These are phyloP conservation scores for Selenia dentaria DNA, from an alignment of 2,888 invertebrate species.

Conservation along the genomic window DNA sequence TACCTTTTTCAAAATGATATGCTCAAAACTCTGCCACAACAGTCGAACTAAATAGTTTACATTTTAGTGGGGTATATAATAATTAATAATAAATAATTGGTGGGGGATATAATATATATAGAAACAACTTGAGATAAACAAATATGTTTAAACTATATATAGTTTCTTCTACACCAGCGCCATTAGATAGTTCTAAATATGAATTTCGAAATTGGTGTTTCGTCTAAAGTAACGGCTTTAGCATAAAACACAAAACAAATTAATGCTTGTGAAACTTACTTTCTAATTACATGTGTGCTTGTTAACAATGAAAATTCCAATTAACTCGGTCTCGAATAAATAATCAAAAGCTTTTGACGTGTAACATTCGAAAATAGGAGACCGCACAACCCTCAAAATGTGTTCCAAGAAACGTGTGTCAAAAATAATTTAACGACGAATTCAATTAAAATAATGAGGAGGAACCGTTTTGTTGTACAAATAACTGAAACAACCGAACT, in stretches of 20 bases:
- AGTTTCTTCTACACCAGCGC: too few species aligned
- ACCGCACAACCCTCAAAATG: constrained; percentile 62
- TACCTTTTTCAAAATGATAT: too few species aligned
- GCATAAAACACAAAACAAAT: constrained; percentile 16
- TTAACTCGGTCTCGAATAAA: constrained; percentile 33
- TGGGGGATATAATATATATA: too few species aligned
- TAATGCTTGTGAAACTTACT: constrained; percentile 28
- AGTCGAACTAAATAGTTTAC: too few species aligned
- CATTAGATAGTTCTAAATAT: neutral
- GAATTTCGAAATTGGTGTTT: neutral
- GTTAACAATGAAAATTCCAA: constrained; percentile 32
- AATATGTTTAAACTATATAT: too few species aligned
- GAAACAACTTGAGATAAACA: too few species aligned
- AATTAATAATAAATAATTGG: too few species aligned
- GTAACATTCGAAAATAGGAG: constrained; percentile 20
- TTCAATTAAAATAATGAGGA: constrained; percentile 65
- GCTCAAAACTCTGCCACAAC: too few species aligned
- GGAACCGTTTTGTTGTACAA: constrained; percentile 47
- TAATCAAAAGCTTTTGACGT: constrained; percentile 33
- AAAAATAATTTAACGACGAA: constrained; percentile 68
- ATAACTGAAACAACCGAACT: constrained; percentile 8
- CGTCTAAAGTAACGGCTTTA: constrained; percentile 3
- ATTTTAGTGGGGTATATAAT: too few species aligned
- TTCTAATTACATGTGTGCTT: constrained; percentile 36
- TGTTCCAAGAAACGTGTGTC: constrained; percentile 66